phyloP scores from a whole-genome alignment of 2,113 vertebrate genomes.

The Alligator sinensis region DNA sequence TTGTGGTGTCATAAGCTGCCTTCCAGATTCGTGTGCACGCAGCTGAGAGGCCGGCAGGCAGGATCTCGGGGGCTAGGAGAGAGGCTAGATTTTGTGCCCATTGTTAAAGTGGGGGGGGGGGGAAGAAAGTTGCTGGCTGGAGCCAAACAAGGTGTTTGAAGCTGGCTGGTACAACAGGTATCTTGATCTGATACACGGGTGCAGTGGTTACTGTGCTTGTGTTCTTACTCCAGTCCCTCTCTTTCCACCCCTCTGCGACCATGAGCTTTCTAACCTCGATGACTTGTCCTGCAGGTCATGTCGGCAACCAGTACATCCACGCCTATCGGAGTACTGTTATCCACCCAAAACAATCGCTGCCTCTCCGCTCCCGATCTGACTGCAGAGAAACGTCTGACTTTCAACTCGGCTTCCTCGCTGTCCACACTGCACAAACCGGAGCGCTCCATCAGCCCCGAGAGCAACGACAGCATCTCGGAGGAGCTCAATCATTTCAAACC shows the following conservation, averaged over 20 bases:
- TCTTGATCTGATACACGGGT: background rate
- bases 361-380: conserved; percentile 87
- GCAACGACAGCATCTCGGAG: conserved; percentile 98
- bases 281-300: conserved; percentile 69
- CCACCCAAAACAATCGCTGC: conserved; percentile 91
- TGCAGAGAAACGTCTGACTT: conserved; percentile 80
- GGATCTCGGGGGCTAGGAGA: too few relatives aligned
- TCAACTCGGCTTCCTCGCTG: conserved; percentile 71
- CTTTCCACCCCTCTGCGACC: fast-evolving
- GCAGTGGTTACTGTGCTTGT: too few relatives aligned
- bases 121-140: background rate
- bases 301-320: conserved; percentile 60
- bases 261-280: background rate
- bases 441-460: conserved; percentile 93
- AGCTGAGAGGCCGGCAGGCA: background rate
- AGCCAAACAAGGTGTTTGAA: background rate
- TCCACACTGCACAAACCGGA: conserved; percentile 79
- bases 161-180: background rate
- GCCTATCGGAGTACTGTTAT: conserved; percentile 87
- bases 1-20: background rate
- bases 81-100: background rate
- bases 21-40: fast-evolving
- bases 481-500: conserved; percentile 99
- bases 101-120: background rate
- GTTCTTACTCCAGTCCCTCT: fast-evolving